phyloP scores from a whole-genome alignment of 2,888 invertebrate genomes.

The Leuctra nigra region DNA sequence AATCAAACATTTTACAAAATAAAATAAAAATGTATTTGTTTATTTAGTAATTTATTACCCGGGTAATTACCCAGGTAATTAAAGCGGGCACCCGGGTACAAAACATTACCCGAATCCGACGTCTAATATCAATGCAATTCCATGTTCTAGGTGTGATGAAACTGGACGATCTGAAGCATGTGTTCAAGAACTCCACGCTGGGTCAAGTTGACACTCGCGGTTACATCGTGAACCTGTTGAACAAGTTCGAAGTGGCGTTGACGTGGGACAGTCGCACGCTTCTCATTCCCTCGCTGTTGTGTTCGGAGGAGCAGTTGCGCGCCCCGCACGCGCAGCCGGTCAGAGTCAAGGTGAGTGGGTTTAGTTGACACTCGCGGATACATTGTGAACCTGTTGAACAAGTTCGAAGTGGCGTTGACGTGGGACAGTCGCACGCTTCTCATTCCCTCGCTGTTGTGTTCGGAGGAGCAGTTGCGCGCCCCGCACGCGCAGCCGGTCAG shows the following conservation, averaged over 20 bases:
- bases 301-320: constrained; percentile 57
- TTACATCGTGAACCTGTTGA: constrained; percentile 83
- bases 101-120: no score
- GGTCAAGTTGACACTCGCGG: constrained; percentile 63
- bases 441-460: constrained; percentile 84
- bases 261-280: constrained; percentile 91
- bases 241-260: constrained; percentile 95
- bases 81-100: no score
- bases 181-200: constrained; percentile 83
- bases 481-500: constrained; percentile 35
- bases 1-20: no score
- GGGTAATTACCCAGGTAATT: no score
- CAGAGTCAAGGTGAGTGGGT: constrained; percentile 51
- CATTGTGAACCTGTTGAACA: constrained; percentile 85
- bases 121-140: no score
- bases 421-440: constrained; percentile 89
- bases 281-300: constrained; percentile 84
- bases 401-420: constrained; percentile 94
- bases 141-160: constrained; percentile 71
- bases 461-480: constrained; percentile 51
- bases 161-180: constrained; percentile 81
- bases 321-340: constrained; percentile 33
- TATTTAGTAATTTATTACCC: no score
- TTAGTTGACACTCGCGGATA: constrained; percentile 66
- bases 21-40: no score